Base-by-base conservation (phyloP, 2,888 invertebrate genomes). In the Perizoma flavofasciatum region DNA sequence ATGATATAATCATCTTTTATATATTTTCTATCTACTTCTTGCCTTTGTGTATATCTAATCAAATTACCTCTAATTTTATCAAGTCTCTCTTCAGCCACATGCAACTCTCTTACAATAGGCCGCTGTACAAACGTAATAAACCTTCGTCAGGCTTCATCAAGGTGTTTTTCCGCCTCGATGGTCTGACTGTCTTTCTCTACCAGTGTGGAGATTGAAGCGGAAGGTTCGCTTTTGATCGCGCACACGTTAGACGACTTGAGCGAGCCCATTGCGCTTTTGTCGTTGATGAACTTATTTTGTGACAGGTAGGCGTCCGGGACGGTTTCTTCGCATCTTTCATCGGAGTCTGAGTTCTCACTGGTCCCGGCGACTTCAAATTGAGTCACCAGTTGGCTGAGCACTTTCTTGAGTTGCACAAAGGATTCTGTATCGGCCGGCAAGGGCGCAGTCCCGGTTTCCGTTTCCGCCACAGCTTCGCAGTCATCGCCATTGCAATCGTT, bases 351-450 rank as follows among this genome's bases (percentile, higher is more conserved):
- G 4, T 85, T 82, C 0, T 87, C 88, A 9, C 73, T 78, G 0
- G 82, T 77, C 3, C 88, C 64, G 0, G 85, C 83, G 10, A 89
- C 54, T 43, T 89, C 89, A 52, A 90, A 88, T 63, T 91, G 89
- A 0, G 86, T 75, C 0, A 89, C 88, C 5, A 90, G 65, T 57
- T 88, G 87, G 32, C 82, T 82, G 0, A 91, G 80, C 2, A 90
- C 88, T 82, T 83, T 93, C 81, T 85, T 93, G 64, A 85, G 83
- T 69, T 80, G 92, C 59, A 87, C 88, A 68, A 82, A 85, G 11
- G 82, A 86, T 70, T 80, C 87, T 22, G 82, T 82, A 5, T 88
- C 85, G 0, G 70, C 66, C 0, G 78, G 62, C 6, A 68, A 67
- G 1, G 68, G 49, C 55, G 45, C 10, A 34, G 49, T 62, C 6